Percentiles rank a stretch among this genome's conserved stretches.
Conservation (phyloP, 2,113 vertebrate species). For the Rhinolophus sinicus region DNA sequence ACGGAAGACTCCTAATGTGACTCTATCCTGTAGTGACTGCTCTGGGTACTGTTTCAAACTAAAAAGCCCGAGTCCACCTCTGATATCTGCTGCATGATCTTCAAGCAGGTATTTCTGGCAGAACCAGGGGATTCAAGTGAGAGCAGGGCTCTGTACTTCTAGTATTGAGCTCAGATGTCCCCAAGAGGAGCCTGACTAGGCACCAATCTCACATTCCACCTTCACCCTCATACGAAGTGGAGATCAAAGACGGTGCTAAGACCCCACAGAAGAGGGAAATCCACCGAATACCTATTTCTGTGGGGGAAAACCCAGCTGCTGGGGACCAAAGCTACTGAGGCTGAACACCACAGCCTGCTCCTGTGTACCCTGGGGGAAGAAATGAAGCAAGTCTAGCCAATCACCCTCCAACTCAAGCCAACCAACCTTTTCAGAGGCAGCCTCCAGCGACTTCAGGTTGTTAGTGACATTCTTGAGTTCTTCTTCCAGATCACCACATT, state of each 20-base stretch:
- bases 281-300: neutral
- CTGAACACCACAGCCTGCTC: neutral
- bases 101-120: neutral
- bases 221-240: neutral
- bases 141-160: neutral
- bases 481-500: constrained; percentile 96
- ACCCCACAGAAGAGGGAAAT: neutral
- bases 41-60: neutral
- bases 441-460: constrained; percentile 98
- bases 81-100: neutral
- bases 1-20: rapidly evolving
- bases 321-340: neutral
- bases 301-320: neutral
- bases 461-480: constrained; percentile 99
- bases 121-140: neutral
- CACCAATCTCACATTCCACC: neutral
- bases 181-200: neutral
- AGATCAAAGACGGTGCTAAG: neutral
- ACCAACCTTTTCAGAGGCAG: constrained; percentile 95
- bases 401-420: neutral
- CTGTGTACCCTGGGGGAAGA: rapidly evolving
- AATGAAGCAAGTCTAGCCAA: neutral
- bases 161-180: neutral
- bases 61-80: neutral
- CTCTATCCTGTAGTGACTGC: neutral